phyloP scores from a whole-genome alignment of 2,888 invertebrate species.

The Formica aserva region DNA sequence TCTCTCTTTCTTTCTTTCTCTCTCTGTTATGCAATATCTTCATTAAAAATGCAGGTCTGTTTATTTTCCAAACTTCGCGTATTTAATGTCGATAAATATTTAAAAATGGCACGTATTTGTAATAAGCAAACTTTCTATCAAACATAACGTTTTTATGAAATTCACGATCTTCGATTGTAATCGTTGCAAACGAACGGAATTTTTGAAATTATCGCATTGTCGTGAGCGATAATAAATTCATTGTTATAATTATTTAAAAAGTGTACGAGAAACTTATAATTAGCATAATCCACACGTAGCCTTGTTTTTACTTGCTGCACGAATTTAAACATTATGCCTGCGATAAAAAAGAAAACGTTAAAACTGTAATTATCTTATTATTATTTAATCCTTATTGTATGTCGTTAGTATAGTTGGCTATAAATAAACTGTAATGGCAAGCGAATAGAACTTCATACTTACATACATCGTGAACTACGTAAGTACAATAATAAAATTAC shows the following conservation, averaged over 20 bases:
- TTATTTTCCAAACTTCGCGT: neutral
- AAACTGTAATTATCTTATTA: neutral
- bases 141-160: neutral
- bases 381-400: constrained; percentile 35
- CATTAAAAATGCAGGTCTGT: neutral
- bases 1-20: no score
- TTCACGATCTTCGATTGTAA: neutral
- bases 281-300: neutral
- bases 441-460: constrained; percentile 17
- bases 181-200: neutral
- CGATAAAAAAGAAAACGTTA: neutral
- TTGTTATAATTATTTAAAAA: neutral
- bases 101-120: neutral
- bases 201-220: no score
- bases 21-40: neutral
- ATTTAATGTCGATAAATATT: neutral
- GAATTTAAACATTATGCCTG: neutral
- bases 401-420: constrained; percentile 1
- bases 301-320: neutral
- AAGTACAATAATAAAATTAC: constrained; percentile 18
- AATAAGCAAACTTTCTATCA: neutral
- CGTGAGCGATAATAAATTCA: constrained; percentile 8
- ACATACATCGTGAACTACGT: neutral
- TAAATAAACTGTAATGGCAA: neutral
- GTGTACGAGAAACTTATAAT: neutral